phyloP scores from a whole-genome alignment of 2,113 vertebrate species.

The Epinephelus fuscoguttatus region DNA sequence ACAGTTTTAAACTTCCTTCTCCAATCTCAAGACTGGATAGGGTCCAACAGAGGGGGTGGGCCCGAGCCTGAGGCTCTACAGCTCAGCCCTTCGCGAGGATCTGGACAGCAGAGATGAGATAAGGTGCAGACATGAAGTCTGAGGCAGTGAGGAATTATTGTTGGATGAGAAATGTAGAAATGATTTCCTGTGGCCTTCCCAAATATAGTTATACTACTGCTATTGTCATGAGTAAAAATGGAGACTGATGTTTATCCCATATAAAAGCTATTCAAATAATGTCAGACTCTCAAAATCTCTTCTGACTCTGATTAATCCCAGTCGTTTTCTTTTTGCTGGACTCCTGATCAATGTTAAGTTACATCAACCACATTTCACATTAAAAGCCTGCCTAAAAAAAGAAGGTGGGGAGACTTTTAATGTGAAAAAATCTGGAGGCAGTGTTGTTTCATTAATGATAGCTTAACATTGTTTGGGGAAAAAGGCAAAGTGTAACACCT shows the following conservation, averaged over 20 bases:
- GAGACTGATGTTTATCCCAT: background rate
- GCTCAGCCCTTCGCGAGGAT: background rate
- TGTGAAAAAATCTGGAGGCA: background rate
- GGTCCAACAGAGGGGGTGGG: too few species aligned
- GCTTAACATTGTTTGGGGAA: too few species aligned
- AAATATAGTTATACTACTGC: background rate
- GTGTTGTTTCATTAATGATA: too few species aligned
- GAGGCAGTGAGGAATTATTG: conserved; percentile 19
- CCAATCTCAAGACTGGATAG: too few species aligned
- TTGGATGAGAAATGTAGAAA: conserved; percentile 14
- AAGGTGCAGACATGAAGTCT: conserved; percentile 14
- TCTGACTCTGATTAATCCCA: background rate
- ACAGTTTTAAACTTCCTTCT: too few species aligned
- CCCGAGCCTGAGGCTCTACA: too few species aligned
- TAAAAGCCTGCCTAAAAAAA: background rate
- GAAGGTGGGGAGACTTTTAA: background rate
- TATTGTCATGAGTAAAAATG: background rate
- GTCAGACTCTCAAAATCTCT: background rate
- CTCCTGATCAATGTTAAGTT: background rate
- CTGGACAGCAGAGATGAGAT: conserved; percentile 19
- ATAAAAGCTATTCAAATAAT: background rate
- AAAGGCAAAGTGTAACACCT: too few species aligned
- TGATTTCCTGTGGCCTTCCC: conserved; percentile 10
- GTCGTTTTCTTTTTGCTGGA: background rate
- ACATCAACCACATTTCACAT: background rate